A percentile compares a stretch with the other conserved stretches of the same genome.
Conservation (phyloP, 2,888 invertebrate species). For the Papilio protenor region DNA sequence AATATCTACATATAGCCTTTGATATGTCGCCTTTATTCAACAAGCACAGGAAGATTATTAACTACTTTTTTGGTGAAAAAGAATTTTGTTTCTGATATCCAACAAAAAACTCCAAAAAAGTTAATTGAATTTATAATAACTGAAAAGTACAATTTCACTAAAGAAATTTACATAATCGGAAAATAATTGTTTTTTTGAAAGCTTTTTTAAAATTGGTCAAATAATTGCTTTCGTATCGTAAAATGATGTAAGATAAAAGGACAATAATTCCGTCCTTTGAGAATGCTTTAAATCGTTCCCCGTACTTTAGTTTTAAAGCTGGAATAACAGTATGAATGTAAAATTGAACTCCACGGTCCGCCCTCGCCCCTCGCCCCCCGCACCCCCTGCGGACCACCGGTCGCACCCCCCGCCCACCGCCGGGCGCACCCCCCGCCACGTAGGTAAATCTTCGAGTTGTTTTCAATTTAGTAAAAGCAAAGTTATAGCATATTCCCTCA, state of each 20-base stretch:
- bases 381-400: constrained; percentile 16
- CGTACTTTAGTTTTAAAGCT: neutral
- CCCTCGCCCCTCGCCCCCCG: neutral
- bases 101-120: too few species aligned
- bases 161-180: too few species aligned
- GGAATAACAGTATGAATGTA: constrained; percentile 21
- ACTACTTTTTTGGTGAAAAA: too few species aligned
- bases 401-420: constrained; percentile 24
- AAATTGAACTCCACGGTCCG: constrained; percentile 43
- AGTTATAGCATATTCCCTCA: constrained; percentile 42
- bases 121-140: too few species aligned
- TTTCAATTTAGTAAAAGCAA: constrained; percentile 49
- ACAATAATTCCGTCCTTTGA: constrained; percentile 1
- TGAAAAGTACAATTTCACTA: too few species aligned
- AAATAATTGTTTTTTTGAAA: too few species aligned
- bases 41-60: too few species aligned
- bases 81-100: too few species aligned
- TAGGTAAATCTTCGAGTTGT: constrained; percentile 48
- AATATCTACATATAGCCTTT: too few species aligned
- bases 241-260: neutral
- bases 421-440: constrained; percentile 25
- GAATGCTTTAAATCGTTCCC: constrained; percentile 1
- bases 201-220: neutral
- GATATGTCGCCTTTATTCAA: too few species aligned
- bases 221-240: neutral